Evolutionary conservation across 2,797 vertebrate genomes (phyloP).

Genomic region (Sebastiscus albofasciatus): DNA sequence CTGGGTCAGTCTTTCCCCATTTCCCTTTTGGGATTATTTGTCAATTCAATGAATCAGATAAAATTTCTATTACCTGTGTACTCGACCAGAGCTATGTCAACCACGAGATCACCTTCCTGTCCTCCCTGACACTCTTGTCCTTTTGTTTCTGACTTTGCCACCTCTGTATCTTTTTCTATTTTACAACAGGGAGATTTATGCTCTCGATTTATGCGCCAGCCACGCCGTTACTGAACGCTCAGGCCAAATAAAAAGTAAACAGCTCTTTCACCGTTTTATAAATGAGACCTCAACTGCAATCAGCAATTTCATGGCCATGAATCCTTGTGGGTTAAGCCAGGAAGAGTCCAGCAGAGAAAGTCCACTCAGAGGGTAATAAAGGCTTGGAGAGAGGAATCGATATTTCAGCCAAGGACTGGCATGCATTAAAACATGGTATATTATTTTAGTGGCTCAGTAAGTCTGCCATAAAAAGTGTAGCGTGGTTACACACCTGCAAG

Average conservation of each 20-base stretch:
- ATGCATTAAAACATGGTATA: slow-evolving; percentile 44
- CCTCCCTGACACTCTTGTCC: neutral
- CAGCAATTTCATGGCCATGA: slow-evolving; percentile 66
- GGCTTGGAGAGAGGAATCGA: slow-evolving; percentile 51
- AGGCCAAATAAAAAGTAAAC: slow-evolving; percentile 70
- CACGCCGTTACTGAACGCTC: slow-evolving; percentile 44
- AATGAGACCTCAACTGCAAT: slow-evolving; percentile 71
- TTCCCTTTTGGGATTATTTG: slow-evolving; percentile 40
- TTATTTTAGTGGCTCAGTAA: slow-evolving; percentile 39
- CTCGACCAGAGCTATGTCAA: slow-evolving; percentile 2
- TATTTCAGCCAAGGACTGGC: slow-evolving; percentile 58
- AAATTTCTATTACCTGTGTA: slow-evolving; percentile 33
- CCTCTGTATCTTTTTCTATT: slow-evolving; percentile 31
- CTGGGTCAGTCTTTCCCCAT: slow-evolving; percentile 17
- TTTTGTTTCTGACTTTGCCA: neutral
- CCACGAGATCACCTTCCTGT: slow-evolving; percentile 2
- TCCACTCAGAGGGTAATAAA: slow-evolving; percentile 63
- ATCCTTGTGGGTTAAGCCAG: slow-evolving; percentile 38
- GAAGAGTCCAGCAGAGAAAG: slow-evolving; percentile 19
- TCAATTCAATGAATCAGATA: slow-evolving; percentile 38
- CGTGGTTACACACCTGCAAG: neutral
- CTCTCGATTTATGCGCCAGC: slow-evolving; percentile 54
- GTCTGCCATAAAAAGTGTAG: slow-evolving; percentile 33
- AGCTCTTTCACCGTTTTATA: slow-evolving; percentile 56
- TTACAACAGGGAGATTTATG: slow-evolving; percentile 65